These are phyloP conservation scores for Camarhynchus parvulus DNA, from an alignment of 2,113 vertebrate species.

Conservation along the genomic window DNA sequence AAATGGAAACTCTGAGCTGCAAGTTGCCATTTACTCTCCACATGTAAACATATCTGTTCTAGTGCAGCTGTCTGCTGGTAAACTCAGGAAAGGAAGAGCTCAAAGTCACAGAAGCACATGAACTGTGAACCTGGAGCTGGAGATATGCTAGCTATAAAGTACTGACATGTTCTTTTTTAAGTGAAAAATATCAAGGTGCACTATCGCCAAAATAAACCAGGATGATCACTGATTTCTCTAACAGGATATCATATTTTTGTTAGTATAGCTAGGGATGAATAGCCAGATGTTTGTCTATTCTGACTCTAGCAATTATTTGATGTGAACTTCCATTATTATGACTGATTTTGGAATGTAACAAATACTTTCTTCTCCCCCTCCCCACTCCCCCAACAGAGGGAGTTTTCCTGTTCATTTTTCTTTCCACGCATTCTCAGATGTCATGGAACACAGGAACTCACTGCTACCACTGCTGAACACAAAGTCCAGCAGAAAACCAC, in stretches of 20 bases:
- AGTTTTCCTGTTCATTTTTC: conserved; percentile 26
- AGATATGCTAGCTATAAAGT: conserved; percentile 43
- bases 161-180: conserved; percentile 29
- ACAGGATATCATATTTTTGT: conserved; percentile 43
- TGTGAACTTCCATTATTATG: conserved; percentile 17
- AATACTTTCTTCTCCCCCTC: not conserved
- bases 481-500: not conserved
- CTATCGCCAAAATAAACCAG: conserved; percentile 43
- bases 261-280: conserved; percentile 33
- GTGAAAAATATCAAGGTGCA: conserved; percentile 26
- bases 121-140: conserved; percentile 47
- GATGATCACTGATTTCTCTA: conserved; percentile 42
- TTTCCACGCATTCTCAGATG: not conserved
- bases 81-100: conserved; percentile 65
- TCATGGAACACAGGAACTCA: not conserved
- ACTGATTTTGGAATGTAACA: conserved; percentile 22
- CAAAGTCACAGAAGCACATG: conserved; percentile 62
- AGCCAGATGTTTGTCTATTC: conserved; percentile 52
- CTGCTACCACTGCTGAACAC: not conserved
- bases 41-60: conserved; percentile 63
- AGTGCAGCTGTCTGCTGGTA: conserved; percentile 65
- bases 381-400: not conserved
- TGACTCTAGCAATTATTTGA: conserved; percentile 35
- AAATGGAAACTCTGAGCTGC: conserved; percentile 68
- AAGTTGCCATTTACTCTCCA: conserved; percentile 44